phyloP scores from a whole-genome alignment of 2,797 vertebrate genomes.

The Dipus sagitta region DNA sequence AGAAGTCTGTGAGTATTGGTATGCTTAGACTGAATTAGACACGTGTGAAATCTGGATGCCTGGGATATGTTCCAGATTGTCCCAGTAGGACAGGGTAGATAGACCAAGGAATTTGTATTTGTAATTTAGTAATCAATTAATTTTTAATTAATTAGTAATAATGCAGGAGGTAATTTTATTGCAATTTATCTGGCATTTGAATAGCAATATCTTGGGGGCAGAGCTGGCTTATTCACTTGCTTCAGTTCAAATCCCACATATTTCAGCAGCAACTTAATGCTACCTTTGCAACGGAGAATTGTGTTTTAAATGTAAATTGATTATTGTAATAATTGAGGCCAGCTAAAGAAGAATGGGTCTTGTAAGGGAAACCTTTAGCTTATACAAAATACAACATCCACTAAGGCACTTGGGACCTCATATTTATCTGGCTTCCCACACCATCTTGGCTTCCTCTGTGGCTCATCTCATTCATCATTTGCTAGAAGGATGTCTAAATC shows the following conservation, averaged over 20 bases:
- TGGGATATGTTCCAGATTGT: neutral
- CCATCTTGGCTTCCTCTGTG: neutral
- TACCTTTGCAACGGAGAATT: neutral
- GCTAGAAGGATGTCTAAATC: neutral
- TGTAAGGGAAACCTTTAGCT: neutral
- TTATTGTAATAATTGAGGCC: neutral
- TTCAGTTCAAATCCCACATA: neutral
- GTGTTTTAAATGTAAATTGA: conserved; percentile 17
- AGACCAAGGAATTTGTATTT: neutral
- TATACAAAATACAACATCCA: neutral
- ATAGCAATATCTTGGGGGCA: conserved; percentile 12
- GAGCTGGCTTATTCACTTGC: neutral
- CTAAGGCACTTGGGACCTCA: neutral
- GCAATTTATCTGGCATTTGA: neutral
- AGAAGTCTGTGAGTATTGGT: neutral
- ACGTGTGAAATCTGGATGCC: conserved; percentile 29
- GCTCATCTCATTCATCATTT: neutral
- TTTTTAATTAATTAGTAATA: neutral
- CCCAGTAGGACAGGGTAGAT: neutral
- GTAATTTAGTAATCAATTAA: conserved; percentile 39
- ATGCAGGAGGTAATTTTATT: conserved; percentile 8
- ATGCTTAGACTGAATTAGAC: neutral
- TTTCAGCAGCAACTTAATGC: neutral
- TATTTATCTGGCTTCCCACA: neutral
- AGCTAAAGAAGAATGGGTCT: conserved; percentile 10